Conservation (phyloP, 2,113 vertebrate species). For the Psilopsiagon aymara region DNA sequence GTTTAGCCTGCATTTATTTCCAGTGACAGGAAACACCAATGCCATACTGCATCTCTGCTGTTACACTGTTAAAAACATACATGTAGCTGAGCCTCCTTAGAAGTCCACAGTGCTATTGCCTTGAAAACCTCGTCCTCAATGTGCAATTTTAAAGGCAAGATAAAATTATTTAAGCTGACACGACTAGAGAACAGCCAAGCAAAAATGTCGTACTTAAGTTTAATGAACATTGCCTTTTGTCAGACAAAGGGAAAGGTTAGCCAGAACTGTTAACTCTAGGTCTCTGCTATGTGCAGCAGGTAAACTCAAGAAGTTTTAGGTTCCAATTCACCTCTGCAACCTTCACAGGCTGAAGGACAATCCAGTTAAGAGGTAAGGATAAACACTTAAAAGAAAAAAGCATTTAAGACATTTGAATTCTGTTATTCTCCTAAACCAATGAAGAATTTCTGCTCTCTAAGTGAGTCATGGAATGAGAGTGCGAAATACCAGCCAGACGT, state of each 20-base stretch:
- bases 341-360: not conserved
- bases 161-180: not conserved
- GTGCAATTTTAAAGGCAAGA: not conserved
- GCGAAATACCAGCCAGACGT: not conserved
- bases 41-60: not conserved
- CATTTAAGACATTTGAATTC: not conserved
- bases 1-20: not conserved
- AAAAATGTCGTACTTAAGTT: not conserved
- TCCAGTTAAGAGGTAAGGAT: not conserved
- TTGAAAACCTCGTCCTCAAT: not conserved
- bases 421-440: not conserved
- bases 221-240: not conserved
- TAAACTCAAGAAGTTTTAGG: not conserved
- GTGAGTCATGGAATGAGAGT: not conserved
- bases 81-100: not conserved
- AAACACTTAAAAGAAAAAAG: not conserved
- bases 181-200: not conserved
- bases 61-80: not conserved
- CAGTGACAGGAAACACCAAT: not conserved
- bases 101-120: rapidly evolving
- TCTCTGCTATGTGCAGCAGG: rapidly evolving
- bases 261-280: not conserved
- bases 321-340: not conserved
- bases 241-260: not conserved
- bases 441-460: not conserved